Percentiles rank a stretch among this genome's conserved stretches.
Conservation (phyloP, 2,113 vertebrate genomes). For the Corydoras sp. region DNA sequence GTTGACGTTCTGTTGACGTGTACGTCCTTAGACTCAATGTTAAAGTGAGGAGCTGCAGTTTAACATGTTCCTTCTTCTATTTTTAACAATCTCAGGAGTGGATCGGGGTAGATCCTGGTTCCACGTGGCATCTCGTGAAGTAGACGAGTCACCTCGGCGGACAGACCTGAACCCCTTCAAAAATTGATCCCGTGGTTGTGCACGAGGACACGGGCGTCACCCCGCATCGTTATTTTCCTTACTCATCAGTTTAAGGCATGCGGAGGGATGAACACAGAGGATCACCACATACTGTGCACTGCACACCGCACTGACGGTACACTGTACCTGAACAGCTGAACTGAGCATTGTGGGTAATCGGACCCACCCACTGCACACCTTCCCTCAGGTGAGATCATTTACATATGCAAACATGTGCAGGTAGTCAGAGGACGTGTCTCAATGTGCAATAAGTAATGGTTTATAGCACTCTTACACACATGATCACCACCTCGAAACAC, state of each 20-base stretch:
- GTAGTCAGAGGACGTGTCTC: neutral
- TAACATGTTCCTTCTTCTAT: too few relatives aligned
- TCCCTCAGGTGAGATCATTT: slow-evolving; percentile 1
- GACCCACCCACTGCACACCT: neutral
- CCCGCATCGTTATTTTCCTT: slow-evolving; percentile 99
- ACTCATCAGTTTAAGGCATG: slow-evolving; percentile 99
- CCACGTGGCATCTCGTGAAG: slow-evolving; percentile 85
- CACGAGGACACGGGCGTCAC: slow-evolving; percentile 98
- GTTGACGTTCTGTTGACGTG: too few relatives aligned
- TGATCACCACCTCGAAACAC: too few relatives aligned
- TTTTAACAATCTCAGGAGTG: neutral
- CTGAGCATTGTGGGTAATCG: neutral
- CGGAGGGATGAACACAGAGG: neutral
- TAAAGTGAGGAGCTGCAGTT: too few relatives aligned
- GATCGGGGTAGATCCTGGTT: slow-evolving; percentile 78
- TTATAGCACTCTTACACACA: too few relatives aligned
- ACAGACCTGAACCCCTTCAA: slow-evolving; percentile 90
- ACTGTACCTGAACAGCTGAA: neutral
- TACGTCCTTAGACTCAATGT: too few relatives aligned
- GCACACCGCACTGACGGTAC: neutral
- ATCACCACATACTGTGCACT: neutral
- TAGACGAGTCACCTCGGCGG: slow-evolving; percentile 77
- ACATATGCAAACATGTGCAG: neutral
- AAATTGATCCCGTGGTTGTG: slow-evolving; percentile 86
- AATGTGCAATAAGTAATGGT: neutral